phyloP scores from a whole-genome alignment of 1,140 invertebrate species.

The Drosophila orosa region DNA sequence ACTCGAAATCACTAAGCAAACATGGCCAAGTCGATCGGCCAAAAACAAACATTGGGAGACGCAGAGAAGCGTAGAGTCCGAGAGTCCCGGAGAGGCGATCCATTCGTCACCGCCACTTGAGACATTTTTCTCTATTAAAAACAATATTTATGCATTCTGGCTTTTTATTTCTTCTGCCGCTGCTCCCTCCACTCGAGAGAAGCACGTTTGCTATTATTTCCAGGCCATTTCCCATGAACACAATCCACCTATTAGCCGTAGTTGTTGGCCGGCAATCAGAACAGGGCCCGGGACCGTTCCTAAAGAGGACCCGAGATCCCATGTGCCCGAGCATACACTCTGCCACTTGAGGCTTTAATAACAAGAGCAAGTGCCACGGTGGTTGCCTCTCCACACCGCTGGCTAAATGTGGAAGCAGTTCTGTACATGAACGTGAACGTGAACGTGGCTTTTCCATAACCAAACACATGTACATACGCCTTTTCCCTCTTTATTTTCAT shows the following conservation, averaged over 20 bases:
- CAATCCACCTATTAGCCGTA: constrained; percentile 63
- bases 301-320: constrained; percentile 28
- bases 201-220: constrained; percentile 82
- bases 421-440: constrained; percentile 16
- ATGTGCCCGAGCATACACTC: background rate
- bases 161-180: constrained; percentile 23
- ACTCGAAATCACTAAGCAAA: constrained; percentile 79
- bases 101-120: constrained; percentile 73
- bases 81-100: constrained; percentile 40
- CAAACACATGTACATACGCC: constrained; percentile 24
- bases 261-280: constrained; percentile 53
- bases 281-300: constrained; percentile 23
- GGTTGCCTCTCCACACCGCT: constrained; percentile 15
- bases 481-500: constrained; percentile 20
- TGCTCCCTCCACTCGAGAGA: constrained; percentile 40
- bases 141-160: constrained; percentile 80
- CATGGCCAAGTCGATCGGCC: constrained; percentile 48
- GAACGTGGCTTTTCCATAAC: constrained; percentile 48
- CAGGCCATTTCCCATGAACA: constrained; percentile 80
- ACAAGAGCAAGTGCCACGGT: constrained; percentile 36
- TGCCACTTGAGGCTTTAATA: constrained; percentile 50
- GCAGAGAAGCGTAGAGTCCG: background rate
- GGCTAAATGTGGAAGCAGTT: constrained; percentile 38
- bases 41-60: constrained; percentile 55
- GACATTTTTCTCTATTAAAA: constrained; percentile 76